A percentile compares a stretch with the other conserved stretches of the same genome.
phyloP scores from a whole-genome alignment of 2,797 vertebrate species.

The Parotocinclus haroldoi region DNA sequence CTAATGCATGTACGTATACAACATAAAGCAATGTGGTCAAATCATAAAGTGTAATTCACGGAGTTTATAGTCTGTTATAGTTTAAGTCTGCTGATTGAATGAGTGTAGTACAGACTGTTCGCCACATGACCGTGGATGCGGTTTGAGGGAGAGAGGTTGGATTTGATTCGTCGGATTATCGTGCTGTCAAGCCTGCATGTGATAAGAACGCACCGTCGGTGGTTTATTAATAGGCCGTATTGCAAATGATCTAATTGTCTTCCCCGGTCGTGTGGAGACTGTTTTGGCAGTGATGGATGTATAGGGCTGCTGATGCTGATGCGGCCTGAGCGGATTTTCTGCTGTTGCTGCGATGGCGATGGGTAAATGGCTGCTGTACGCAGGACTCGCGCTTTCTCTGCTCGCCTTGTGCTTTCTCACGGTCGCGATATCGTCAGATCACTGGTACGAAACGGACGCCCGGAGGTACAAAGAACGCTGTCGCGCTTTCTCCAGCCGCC shows the following conservation, averaged over 20 bases:
- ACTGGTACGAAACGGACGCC: constrained; percentile 88
- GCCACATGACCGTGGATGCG: constrained; percentile 1
- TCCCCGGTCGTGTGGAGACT: neutral
- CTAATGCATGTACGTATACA: no score
- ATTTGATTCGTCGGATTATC: constrained; percentile 5
- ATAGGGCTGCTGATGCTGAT: constrained; percentile 60
- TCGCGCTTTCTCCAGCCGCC: constrained; percentile 79
- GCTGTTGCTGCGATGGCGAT: constrained; percentile 79
- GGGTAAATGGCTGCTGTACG: constrained; percentile 83
- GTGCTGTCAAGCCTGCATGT: neutral
- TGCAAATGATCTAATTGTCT: neutral
- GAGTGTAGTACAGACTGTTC: neutral
- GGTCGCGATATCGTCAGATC: constrained; percentile 84
- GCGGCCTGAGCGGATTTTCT: constrained; percentile 51
- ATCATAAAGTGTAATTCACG: neutral
- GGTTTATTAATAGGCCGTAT: neutral
- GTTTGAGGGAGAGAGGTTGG: constrained; percentile 4
- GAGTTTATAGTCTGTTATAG: neutral
- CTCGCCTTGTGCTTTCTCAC: constrained; percentile 85
- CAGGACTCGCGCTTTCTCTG: constrained; percentile 82
- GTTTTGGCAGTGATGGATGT: constrained; percentile 23
- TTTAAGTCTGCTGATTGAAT: neutral
- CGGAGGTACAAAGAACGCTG: constrained; percentile 83
- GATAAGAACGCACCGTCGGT: neutral
- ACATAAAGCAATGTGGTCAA: no score